Evolutionary conservation across 2,888 invertebrate genomes (phyloP), one percentile per base, ranked within the genome.

Genomic region (Petrolisthes manimaculis): DNA sequence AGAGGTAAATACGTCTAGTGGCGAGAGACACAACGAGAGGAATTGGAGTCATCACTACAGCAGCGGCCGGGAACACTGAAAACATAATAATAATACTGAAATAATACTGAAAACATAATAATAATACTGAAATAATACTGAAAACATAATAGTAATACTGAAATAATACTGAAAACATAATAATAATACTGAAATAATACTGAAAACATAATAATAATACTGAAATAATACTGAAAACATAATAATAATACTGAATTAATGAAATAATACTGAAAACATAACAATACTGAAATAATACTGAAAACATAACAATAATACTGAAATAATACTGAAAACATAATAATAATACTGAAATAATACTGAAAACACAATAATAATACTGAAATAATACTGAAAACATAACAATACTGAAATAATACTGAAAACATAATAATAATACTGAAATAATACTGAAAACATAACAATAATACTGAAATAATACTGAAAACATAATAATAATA

Each of bases 61-160:
- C 69, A 12, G 86, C 86, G 12, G 83, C 83, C 6, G 86, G 86
- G n/a, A 78, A 83, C 78, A 83, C 86, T 87, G 83, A 5, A 37
- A 37, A 37, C 37, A 37, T 2, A 37, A 37, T 2, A 37, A 37
- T 37, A 37, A 37, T 37, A n/a, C n/a, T n/a, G n/a, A n/a, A n/a
- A n/a, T n/a, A 78, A 83, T 78, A 83, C 86, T 87, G 83, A 5
- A 37, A 37, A 37, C 37, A 37, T 2, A 37, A 37, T 2, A 37
- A 37, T 37, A 37, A 37, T 37, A n/a, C n/a, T n/a, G n/a, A n/a
- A n/a, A n/a, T n/a, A 78, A 83, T 78, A 83, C 86, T 87, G 83
- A 5, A 37, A 37, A 37, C 37, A 37, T 2, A 37, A 37, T 2
- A 37, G 2, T 37, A 37, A 37, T 37, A n/a, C n/a, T n/a, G n/a